Evolutionary conservation across 1,140 invertebrate species (phyloP), one percentile per base, ranked within the genome.

Genomic region (Zaprionus tsacasi): DNA sequence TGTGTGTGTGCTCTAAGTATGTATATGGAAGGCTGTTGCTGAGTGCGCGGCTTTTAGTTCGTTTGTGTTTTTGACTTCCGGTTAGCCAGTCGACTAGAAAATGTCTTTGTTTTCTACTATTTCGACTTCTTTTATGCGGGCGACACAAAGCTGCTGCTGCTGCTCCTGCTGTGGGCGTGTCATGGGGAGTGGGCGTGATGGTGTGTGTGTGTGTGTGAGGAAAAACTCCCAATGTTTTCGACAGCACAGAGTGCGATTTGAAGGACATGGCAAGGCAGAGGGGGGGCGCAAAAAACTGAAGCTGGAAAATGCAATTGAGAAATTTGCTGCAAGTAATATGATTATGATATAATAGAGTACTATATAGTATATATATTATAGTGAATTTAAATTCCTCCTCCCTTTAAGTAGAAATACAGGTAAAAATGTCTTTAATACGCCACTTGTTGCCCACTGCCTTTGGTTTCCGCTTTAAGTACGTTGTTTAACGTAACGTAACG

Each of bases 11-110:
- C 10, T 57, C 25, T 48, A 68, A 59, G 66, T 68, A 68, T 73
- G 66, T 68, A 68, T 73, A 70, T 61, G 45, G 48, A 67, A 40
- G 52, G 38, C 71, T 73, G 79, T 80, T 80, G 80, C 73, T 82
- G 83, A 87, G 83, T 80, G 78, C 75, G 78, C 80, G 81, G 85
- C 85, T 89, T 89, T 89, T 89, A 89, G 78, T 85, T 81, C 85
- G 86, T 89, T 89, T 89, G 82, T 89, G 81, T 89, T 79, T 81
- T 81, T 80, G 85, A 89, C 85, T 89, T 89, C 78, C 85, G 85
- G 85, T 85, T 89, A 72, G 83, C 82, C 77, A 72, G 80, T 73
- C 80, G 78, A 54, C 72, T 73, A 70, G 68, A 75, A 75, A 83
- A 69, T 83, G 73, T 82, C 85, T 87, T 87, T 87, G 83, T 88